A percentile compares a stretch with the other conserved stretches of the same genome.
These are phyloP conservation scores for Drosophila melanica DNA, from an alignment of 1,140 invertebrate genomes.

Conservation along the genomic window DNA sequence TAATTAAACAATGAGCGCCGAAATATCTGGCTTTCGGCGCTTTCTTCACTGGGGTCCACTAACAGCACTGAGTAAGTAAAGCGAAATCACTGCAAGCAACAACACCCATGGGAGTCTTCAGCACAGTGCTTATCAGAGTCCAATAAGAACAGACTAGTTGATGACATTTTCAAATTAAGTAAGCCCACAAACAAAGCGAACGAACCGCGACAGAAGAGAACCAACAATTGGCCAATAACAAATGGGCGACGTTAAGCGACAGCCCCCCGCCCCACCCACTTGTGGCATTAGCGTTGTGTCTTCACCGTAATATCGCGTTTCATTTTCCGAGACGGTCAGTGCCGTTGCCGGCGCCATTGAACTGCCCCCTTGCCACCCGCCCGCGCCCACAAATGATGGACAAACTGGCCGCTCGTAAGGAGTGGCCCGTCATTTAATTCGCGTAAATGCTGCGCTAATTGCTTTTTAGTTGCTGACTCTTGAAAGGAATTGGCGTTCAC, in stretches of 20 bases:
- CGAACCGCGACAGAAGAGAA: conserved; percentile 31
- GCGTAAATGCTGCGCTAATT: conserved; percentile 63
- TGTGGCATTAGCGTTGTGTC: conserved; percentile 26
- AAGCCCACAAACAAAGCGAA: conserved; percentile 31
- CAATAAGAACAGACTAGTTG: conserved; percentile 7
- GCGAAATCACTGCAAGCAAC: neutral
- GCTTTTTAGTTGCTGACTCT: conserved; percentile 59
- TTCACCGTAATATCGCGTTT: conserved; percentile 55
- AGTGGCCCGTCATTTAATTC: conserved; percentile 54
- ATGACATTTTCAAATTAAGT: conserved; percentile 46
- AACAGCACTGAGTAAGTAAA: conserved; percentile 88
- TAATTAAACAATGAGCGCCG: conserved; percentile 55
- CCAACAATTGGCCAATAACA: conserved; percentile 36
- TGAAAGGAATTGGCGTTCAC: neutral
- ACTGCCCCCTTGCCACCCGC: conserved; percentile 1
- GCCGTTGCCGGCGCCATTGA: conserved; percentile 20
- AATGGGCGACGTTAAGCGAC: conserved; percentile 30
- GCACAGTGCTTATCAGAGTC: conserved; percentile 1
- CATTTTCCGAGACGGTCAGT: conserved; percentile 35
- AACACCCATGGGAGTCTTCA: conserved; percentile 1
- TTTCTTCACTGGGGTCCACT: conserved; percentile 92
- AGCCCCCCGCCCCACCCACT: conserved; percentile 28
- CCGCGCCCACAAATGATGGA: conserved; percentile 7
- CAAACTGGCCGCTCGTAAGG: neutral
- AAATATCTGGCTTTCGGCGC: conserved; percentile 85